Conservation (phyloP, 1,140 invertebrate genomes). For the Eubasilissa regina region DNA sequence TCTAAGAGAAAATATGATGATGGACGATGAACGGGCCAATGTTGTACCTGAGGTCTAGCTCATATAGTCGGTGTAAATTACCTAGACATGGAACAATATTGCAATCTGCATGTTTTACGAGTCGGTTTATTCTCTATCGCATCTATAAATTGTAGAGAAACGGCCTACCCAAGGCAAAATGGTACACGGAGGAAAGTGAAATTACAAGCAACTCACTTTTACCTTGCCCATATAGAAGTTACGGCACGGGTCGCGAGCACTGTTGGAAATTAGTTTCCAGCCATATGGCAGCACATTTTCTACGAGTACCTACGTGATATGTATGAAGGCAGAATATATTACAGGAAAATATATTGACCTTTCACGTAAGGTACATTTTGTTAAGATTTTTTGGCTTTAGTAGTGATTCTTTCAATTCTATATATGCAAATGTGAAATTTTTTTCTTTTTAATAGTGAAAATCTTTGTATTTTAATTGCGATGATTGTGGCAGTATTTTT, state of each 20-base stretch:
- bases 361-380: too few species aligned
- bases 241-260: background rate
- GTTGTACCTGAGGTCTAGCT: constrained; percentile 11
- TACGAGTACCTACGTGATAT: too few species aligned
- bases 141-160: constrained; percentile 17
- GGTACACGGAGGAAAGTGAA: constrained; percentile 35
- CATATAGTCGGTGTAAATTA: constrained; percentile 16
- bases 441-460: too few species aligned
- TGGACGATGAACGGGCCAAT: background rate
- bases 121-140: constrained; percentile 14
- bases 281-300: background rate
- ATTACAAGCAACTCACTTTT: constrained; percentile 40
- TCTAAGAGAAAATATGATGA: too few species aligned
- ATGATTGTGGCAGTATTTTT: too few species aligned
- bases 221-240: constrained; percentile 18
- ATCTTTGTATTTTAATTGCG: too few species aligned
- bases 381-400: too few species aligned
- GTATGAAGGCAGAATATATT: too few species aligned
- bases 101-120: constrained; percentile 36
- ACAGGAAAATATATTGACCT: too few species aligned
- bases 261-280: background rate
- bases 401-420: too few species aligned
- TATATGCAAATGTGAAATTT: too few species aligned
- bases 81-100: constrained; percentile 23
- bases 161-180: constrained; percentile 41